Conservation (phyloP, 2,113 vertebrate genomes). For the Neodon shergylaensis region DNA sequence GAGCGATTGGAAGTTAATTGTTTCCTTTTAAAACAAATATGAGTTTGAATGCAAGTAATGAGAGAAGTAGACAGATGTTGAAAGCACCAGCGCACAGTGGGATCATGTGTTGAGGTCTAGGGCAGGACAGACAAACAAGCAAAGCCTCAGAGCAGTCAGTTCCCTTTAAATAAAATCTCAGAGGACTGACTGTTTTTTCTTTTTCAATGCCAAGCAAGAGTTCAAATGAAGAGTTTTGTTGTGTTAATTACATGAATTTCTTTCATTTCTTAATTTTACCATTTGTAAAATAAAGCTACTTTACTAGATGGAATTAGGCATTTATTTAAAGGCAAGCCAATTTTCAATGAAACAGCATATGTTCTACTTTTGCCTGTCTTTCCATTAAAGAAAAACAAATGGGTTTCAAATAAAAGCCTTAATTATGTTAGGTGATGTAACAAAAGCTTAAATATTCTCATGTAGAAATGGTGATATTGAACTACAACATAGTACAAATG, state of each 20-base stretch:
- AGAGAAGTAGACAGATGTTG: slow-evolving; percentile 85
- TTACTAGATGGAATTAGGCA: neutral
- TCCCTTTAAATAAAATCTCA: slow-evolving; percentile 81
- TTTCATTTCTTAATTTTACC: slow-evolving; percentile 77
- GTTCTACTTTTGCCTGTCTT: slow-evolving; percentile 12
- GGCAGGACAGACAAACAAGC: slow-evolving; percentile 83
- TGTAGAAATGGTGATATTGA: neutral
- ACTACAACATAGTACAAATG: neutral
- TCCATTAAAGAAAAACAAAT: slow-evolving; percentile 36
- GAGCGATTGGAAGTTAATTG: slow-evolving; percentile 87
- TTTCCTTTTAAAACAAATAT: slow-evolving; percentile 91
- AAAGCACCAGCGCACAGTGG: slow-evolving; percentile 77
- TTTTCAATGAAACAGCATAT: slow-evolving; percentile 15
- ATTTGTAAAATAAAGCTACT: slow-evolving; percentile 62
- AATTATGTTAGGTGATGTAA: neutral
- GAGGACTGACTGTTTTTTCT: slow-evolving; percentile 81
- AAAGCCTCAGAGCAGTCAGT: slow-evolving; percentile 76
- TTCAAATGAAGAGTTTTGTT: slow-evolving; percentile 82
- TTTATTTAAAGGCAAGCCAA: slow-evolving; percentile 61
- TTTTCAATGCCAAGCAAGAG: slow-evolving; percentile 69
- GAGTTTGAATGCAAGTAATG: slow-evolving; percentile 85
- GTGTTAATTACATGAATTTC: slow-evolving; percentile 82
- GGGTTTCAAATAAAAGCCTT: slow-evolving; percentile 37
- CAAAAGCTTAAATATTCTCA: neutral
- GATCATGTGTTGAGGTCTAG: slow-evolving; percentile 81